Conservation (phyloP, 2,888 invertebrate genomes). For the Ceriagrion tenellum region DNA sequence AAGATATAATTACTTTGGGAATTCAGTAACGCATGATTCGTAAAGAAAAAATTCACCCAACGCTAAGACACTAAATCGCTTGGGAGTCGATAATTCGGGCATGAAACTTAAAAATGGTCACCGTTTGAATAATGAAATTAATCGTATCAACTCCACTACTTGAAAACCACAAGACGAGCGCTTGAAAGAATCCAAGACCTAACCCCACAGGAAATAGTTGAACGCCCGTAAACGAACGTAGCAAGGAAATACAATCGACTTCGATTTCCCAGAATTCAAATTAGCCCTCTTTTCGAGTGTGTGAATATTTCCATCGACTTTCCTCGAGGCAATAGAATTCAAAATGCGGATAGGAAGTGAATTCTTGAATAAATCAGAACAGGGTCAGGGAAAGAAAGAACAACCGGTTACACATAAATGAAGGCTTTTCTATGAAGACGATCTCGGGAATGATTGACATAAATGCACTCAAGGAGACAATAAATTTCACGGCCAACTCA, state of each 20-base stretch:
- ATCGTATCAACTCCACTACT: too few species aligned
- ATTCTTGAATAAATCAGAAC: constrained; percentile 36
- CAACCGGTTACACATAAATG: background rate
- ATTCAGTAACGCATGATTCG: too few species aligned
- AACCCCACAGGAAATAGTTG: background rate
- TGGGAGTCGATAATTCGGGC: too few species aligned
- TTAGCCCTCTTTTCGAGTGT: background rate
- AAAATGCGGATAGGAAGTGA: constrained; percentile 21
- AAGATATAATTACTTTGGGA: too few species aligned
- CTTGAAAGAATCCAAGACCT: background rate
- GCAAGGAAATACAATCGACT: background rate
- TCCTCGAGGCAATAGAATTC: background rate
- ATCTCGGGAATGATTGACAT: background rate
- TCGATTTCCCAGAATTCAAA: constrained; percentile 21
- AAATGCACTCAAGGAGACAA: background rate
- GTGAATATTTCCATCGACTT: constrained; percentile 22
- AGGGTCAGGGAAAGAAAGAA: constrained; percentile 32
- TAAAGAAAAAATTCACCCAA: too few species aligned
- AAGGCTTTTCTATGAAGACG: background rate
- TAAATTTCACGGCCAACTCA: background rate
- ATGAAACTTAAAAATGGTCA: too few species aligned
- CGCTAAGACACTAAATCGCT: too few species aligned
- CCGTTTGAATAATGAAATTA: too few species aligned
- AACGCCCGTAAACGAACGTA: background rate
- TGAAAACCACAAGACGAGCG: too few species aligned